Base-by-base conservation (phyloP, 2,888 invertebrate genomes). In the Heliothis peltigera region DNA sequence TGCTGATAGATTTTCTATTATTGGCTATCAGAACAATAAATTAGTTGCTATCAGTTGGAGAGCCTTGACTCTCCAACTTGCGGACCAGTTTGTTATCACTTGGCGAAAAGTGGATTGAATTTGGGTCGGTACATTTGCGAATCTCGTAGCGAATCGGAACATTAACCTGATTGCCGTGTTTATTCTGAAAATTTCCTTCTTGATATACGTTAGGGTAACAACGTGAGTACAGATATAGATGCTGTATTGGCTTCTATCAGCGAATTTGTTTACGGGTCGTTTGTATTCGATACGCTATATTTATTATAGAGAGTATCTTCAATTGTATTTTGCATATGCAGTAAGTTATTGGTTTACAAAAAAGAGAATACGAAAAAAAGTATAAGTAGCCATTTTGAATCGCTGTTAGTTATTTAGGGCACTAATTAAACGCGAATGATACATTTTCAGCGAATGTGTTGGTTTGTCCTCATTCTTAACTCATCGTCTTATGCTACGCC, bases 71-170 rank as follows among this genome's bases (percentile, higher is more conserved):
- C 74, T 67, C 63, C n/a, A 55, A 46, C 58, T 42, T 47, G 55
- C 57, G 46, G 39, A 42, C 60, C 69, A 70, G 52, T 79, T 65
- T 73, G 75, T 80, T 83, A 84, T 84, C 84, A 80, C 54, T 70
- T 72, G 19, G 79, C 71, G 75, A 79, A 84, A 86, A 89, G 85
- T 89, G 87, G 85, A 89, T 89, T 87, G 84, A 85, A 84, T 80
- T 39, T 71, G 72, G 77, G 70, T 59, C 71, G 76, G 79, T 80
- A 85, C 81, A 86, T 87, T 87, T 87, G 85, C 87, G 81, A 87
- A 84, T 86, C 78, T 80, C 68, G 77, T 78, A 83, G 85, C 76
- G 82, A 81, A 85, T 87, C 80, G 74, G 75, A 83, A 63, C 83
- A 86, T 87, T 88, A 86, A 85, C 85, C 87, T 82, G 78, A 84